These are phyloP conservation scores for Naso thynnoides DNA, from an alignment of 2,797 vertebrate species.

Conservation along the genomic window DNA sequence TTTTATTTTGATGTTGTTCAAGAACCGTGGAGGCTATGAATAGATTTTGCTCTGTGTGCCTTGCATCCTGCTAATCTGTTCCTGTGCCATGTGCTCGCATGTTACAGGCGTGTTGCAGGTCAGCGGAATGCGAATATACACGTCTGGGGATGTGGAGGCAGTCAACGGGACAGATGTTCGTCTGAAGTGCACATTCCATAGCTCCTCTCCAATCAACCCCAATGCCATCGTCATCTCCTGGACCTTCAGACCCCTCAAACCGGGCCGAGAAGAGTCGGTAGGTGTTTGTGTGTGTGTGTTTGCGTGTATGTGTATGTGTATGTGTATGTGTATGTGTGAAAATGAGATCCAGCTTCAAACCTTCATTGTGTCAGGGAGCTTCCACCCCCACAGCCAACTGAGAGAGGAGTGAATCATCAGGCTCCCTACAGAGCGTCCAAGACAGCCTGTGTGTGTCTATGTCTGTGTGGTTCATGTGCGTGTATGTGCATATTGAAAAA, in stretches of 20 bases:
- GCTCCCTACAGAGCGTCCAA: conserved; percentile 53
- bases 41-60: conserved; percentile 23
- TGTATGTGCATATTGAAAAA: conserved; percentile 31
- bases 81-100: conserved; percentile 8
- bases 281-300: conserved; percentile 63
- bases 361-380: conserved; percentile 59
- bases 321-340: conserved; percentile 80
- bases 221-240: conserved; percentile 84
- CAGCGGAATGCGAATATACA: conserved; percentile 88
- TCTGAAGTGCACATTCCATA: conserved; percentile 93
- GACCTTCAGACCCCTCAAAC: conserved; percentile 89
- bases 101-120: conserved; percentile 82
- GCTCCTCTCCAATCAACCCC: conserved; percentile 77
- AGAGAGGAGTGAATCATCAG: conserved; percentile 66
- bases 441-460: conserved; percentile 45
- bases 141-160: conserved; percentile 85
- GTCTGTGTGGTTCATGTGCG: conserved; percentile 28
- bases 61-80: neutral
- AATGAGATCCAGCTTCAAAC: conserved; percentile 42
- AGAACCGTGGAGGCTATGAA: neutral
- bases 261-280: conserved; percentile 86
- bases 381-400: conserved; percentile 54
- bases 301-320: conserved; percentile 13
- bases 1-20: neutral
- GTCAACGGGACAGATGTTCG: conserved; percentile 92